A percentile compares a stretch with the other conserved stretches of the same genome.
phyloP scores from a whole-genome alignment of 2,888 invertebrate genomes.

The Sclerodermus sp. region DNA sequence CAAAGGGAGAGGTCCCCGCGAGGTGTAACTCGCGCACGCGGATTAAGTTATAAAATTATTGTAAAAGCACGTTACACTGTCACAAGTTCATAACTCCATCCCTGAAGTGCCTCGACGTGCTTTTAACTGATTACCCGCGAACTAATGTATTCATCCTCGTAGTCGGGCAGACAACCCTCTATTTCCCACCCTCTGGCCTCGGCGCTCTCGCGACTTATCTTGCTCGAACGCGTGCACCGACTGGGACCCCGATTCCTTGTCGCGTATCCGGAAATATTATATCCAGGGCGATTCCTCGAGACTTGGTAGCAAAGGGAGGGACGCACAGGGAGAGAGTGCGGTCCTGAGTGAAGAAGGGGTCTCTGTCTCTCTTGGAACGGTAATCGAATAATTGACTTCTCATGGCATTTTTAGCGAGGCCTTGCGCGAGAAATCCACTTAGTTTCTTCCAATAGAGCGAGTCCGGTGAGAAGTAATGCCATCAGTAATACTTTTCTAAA shows the following conservation, averaged over 20 bases:
- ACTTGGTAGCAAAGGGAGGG: too few relatives aligned
- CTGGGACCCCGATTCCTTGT: too few relatives aligned
- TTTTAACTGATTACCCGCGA: neutral
- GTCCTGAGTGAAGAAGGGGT: neutral
- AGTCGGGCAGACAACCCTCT: neutral
- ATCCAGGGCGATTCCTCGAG: neutral
- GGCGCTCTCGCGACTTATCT: too few relatives aligned
- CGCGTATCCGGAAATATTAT: too few relatives aligned
- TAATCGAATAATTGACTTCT: neutral
- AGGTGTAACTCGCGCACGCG: too few relatives aligned
- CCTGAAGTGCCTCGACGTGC: neutral
- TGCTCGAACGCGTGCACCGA: too few relatives aligned
- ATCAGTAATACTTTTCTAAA: constrained; percentile 38
- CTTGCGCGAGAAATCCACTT: neutral
- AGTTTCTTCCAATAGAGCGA: neutral
- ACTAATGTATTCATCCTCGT: neutral
- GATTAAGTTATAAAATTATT: neutral
- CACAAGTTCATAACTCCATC: neutral
- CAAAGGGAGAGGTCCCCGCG: too few relatives aligned
- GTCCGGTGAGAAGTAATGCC: constrained; percentile 31
- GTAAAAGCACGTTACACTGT: neutral
- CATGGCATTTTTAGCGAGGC: neutral
- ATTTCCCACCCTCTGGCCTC: neutral
- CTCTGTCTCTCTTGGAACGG: neutral
- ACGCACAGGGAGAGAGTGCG: too few relatives aligned